Base-by-base conservation (phyloP, 2,888 invertebrate genomes). In the Tetramorium bicarinatum region DNA sequence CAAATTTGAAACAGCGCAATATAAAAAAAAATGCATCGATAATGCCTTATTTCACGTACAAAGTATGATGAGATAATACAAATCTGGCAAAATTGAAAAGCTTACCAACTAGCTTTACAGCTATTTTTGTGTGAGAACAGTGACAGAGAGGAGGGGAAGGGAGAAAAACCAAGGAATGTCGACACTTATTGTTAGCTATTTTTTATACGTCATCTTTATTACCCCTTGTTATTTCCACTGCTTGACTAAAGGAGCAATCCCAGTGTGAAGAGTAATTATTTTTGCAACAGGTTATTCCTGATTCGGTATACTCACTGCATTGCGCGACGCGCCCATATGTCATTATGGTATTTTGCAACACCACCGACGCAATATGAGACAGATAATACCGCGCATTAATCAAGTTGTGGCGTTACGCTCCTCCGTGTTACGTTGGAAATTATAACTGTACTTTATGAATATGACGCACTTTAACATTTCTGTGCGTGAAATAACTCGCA, bases 301-400 rank as follows among this genome's bases (percentile, higher is more conserved):
- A 74, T 74, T 29, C 6, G 3, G 18, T 13, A 13, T 13, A 9
- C 44, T 25, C 7, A 18, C 18, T 44, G n/a, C 54, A 44, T 8
- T 21, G 52, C 38, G 54, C 11, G 2, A 71, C 21, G 41, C 18
- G 11, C 49, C 18, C 1, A 15, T 3, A 41, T 15, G 15, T 44
- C 21, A 74, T 6, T 56, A 56, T 72, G 9, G 9, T 41, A 41
- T 72, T 72, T 44, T 72, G 59, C 13, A 59, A 72, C 7, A 59
- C 8, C 44, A 29, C 1, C 29, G n/a, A 59, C n/a, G 56, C 56
- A 8, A 41, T 25, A 25, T 9, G 4, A 59, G 18, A n/a, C 74
- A n/a, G n/a, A 2, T 41, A 74, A 59, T 59, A 15, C 18, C 25
- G 44, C 41, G 18, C 15, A 72, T 72, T 59, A 72, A 13, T 59